phyloP scores from a whole-genome alignment of 2,113 vertebrate species.

The Chlorodrepanis virens region DNA sequence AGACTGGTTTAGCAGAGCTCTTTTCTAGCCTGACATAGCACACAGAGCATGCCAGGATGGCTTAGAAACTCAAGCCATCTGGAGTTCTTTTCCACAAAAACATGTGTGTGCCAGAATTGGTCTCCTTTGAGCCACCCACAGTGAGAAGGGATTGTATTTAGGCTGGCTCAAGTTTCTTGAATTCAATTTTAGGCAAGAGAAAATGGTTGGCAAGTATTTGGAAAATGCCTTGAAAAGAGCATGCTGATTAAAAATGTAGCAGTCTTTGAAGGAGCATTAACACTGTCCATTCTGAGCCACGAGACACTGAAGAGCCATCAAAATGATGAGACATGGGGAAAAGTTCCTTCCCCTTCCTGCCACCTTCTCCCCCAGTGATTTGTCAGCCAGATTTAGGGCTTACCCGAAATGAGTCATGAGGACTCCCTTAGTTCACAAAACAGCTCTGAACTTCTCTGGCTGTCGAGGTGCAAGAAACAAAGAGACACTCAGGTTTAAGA shows the following conservation, averaged over 20 bases:
- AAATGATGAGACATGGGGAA: accelerated
- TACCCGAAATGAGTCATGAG: background rate
- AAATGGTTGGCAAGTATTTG: background rate
- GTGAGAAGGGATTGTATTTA: background rate
- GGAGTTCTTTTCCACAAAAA: background rate
- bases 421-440: background rate
- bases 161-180: background rate
- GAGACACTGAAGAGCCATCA: background rate
- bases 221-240: background rate
- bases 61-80: slow-evolving; percentile 43
- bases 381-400: background rate
- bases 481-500: background rate
- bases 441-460: background rate
- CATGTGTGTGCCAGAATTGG: background rate
- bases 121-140: slow-evolving; percentile 35
- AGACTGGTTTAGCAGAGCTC: background rate
- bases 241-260: background rate
- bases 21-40: background rate
- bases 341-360: background rate
- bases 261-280: background rate
- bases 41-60: background rate
- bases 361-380: background rate
- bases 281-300: background rate
- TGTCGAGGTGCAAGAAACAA: background rate
- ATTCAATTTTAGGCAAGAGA: background rate